Conservation (phyloP, 2,888 invertebrate genomes). For the Ischnura elegans region DNA sequence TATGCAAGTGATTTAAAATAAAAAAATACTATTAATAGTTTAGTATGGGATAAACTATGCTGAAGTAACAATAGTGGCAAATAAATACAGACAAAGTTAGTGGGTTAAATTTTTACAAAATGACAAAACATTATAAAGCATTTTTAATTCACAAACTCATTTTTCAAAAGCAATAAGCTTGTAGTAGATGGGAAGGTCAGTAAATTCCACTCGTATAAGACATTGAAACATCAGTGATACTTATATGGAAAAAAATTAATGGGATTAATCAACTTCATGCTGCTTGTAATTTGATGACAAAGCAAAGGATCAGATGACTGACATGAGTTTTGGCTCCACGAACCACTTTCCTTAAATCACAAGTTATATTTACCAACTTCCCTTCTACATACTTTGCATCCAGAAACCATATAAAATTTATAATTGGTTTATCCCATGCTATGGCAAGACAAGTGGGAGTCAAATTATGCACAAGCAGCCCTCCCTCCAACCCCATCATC, state of each 20-base stretch:
- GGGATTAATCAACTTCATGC: neutral
- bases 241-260: neutral
- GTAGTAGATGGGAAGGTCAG: conserved; percentile 39
- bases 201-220: conserved; percentile 34
- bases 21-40: conserved; percentile 37
- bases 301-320: neutral
- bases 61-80: conserved; percentile 2
- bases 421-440: conserved; percentile 59
- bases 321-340: neutral
- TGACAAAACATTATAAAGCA: conserved; percentile 40
- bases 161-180: conserved; percentile 63
- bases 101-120: conserved; percentile 53
- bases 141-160: conserved; percentile 51
- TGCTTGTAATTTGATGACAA: neutral
- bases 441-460: conserved; percentile 58
- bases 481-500: conserved; percentile 42
- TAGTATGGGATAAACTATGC: conserved; percentile 43
- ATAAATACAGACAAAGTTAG: neutral
- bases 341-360: neutral
- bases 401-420: conserved; percentile 52
- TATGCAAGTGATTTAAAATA: neutral
- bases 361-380: conserved; percentile 53
- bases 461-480: conserved; percentile 58
- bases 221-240: neutral
- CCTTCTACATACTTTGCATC: conserved; percentile 56